These are phyloP conservation scores for Centropristis striata DNA, from an alignment of 2,113 vertebrate genomes.

Conservation along the genomic window DNA sequence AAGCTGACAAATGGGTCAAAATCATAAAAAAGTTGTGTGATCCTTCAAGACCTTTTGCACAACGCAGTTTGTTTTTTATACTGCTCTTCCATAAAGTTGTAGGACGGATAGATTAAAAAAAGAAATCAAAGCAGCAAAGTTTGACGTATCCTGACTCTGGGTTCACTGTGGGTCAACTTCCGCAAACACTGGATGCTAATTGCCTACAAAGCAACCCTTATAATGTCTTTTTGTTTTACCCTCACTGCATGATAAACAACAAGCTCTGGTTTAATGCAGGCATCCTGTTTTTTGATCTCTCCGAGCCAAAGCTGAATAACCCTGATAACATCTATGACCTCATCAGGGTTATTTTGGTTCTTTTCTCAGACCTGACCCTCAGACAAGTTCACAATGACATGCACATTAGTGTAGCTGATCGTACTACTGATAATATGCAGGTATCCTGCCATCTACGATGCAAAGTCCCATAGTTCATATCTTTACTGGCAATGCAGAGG, in stretches of 20 bases:
- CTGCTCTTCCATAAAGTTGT: neutral
- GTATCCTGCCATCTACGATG: neutral
- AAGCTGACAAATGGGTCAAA: conserved; percentile 1
- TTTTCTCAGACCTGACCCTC: conserved; percentile 3
- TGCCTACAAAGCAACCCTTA: neutral
- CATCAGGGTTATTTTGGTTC: neutral
- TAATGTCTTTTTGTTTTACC: neutral
- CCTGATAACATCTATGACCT: neutral
- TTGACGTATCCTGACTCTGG: neutral
- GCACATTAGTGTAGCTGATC: neutral
- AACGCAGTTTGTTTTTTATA: neutral
- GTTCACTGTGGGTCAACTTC: neutral
- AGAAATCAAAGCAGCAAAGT: conserved; percentile 1
- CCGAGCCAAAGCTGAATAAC: neutral
- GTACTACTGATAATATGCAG: neutral
- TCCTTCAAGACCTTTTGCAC: neutral
- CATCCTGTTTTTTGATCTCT: neutral
- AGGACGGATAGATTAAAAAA: neutral
- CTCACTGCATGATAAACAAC: neutral
- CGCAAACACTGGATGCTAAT: neutral
- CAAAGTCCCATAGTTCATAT: neutral
- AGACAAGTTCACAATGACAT: neutral
- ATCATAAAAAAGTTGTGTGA: neutral
- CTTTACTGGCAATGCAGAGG: neutral
- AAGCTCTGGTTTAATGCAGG: neutral